These are phyloP conservation scores for Heliconius erato DNA, from an alignment of 2,888 invertebrate genomes.

Conservation along the genomic window DNA sequence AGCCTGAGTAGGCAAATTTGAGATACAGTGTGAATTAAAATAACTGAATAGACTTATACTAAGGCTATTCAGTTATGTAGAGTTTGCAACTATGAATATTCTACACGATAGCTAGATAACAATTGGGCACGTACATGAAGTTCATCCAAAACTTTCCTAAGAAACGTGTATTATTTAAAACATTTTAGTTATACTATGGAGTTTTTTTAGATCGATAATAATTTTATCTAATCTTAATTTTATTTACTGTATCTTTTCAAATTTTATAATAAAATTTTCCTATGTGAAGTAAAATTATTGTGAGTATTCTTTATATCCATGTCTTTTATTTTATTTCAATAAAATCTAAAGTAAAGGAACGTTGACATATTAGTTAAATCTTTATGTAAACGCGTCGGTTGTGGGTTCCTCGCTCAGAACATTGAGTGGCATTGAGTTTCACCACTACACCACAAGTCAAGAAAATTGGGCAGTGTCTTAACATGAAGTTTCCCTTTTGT, in stretches of 20 bases:
- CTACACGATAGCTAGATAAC: neutral
- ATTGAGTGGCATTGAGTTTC: no score
- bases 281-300: neutral
- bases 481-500: no score
- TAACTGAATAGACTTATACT: neutral
- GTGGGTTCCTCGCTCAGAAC: no score
- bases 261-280: constrained; percentile 45
- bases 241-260: constrained; percentile 22
- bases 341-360: neutral
- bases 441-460: no score
- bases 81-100: neutral
- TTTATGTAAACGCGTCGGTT: no score
- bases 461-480: no score
- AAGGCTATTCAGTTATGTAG: neutral
- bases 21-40: no score
- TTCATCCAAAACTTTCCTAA: constrained; percentile 26
- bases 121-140: neutral
- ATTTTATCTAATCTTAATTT: constrained; percentile 35
- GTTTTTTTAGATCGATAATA: constrained; percentile 35
- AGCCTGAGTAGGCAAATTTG: no score
- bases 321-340: neutral
- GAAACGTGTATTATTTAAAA: neutral
- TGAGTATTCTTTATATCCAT: neutral
- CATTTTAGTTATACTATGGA: constrained; percentile 4
- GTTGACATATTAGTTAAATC: no score